Base-by-base conservation (phyloP, 2,888 invertebrate genomes). In the Onthophagus sagittarius region DNA sequence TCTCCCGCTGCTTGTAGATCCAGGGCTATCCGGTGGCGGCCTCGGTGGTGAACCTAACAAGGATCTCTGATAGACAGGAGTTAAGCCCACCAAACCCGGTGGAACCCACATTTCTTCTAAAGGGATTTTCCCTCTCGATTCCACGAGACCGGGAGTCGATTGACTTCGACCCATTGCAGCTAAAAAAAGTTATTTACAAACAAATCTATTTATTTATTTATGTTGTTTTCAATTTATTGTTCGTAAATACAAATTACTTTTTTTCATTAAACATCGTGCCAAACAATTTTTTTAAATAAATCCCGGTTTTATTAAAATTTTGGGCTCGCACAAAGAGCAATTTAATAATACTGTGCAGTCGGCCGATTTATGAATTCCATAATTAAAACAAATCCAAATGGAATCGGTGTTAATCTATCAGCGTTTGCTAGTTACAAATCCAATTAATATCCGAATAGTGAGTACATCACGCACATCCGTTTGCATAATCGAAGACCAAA, bases 141-240 rank as follows among this genome's bases (percentile, higher is more conserved):
- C 98, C 80, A 98, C 94, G 80, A 98, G 89, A 67, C 97, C 98
- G 11, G 98, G 98, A 75, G 98, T 97, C 81, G 98, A 98, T 84
- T 95, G 95, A 86, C 97, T 96, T 83, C 98, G 91, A 81, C 97
- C 95, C 93, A 97, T 93, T 80, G 96, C 95, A 87, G 95, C 96
- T 96, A 23, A 23, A 23, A 23, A 23, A 23, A 23, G n/a, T 23
- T 2, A 23, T 23, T 23, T 23, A 2, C 23, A 23, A 23, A 23
- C 23, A 23, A 23, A 23, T 3, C n/a, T n/a, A n/a, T n/a, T n/a
- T 23, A 3, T 23, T 23, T 23, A 23, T 23, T 23, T 23, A 23
- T 23, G 23, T 23, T 23, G 23, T 23, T 23, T 23, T 23, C 1
- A 23, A 23, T 23, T 1, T 23, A 23, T 23, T 3, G 3, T 23